Percentiles rank a stretch among this genome's conserved stretches.
phyloP scores from a whole-genome alignment of 2,113 vertebrate species.

The Tricholaema leucomelas region DNA sequence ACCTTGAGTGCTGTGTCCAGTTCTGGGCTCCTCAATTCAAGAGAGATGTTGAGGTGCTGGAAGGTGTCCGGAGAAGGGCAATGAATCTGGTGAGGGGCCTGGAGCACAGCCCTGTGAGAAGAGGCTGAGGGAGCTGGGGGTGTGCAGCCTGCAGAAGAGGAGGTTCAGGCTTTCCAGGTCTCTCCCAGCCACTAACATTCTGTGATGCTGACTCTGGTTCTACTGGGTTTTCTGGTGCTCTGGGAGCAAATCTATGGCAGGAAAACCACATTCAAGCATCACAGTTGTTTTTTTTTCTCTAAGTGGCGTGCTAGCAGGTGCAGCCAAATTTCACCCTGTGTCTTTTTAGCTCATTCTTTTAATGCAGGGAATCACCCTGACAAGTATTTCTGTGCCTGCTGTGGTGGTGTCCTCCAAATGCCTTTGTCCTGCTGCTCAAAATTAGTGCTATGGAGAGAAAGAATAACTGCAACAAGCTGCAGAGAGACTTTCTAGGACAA shows the following conservation, averaged over 20 bases:
- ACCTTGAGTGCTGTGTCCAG: too few species aligned
- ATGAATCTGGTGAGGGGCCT: too few species aligned
- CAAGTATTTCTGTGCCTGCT: constrained; percentile 30
- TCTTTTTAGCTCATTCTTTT: constrained; percentile 32
- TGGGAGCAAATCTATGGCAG: not conserved
- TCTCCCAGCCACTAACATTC: too few species aligned
- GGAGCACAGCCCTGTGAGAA: too few species aligned
- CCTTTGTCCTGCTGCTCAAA: constrained; percentile 37
- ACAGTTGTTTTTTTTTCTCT: not conserved
- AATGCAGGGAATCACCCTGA: constrained; percentile 16
- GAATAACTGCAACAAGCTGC: constrained; percentile 38
- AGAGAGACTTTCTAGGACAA: not conserved
- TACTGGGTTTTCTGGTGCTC: not conserved
- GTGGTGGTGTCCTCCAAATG: constrained; percentile 7
- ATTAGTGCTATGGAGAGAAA: constrained; percentile 32
- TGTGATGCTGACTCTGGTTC: not conserved
- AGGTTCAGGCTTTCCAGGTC: too few species aligned
- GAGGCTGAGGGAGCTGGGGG: too few species aligned
- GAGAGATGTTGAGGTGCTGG: too few species aligned
- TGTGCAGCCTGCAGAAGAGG: too few species aligned
- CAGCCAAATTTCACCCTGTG: not conserved
- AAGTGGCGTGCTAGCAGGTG: not conserved
- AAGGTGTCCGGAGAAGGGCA: too few species aligned
- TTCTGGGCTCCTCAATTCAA: too few species aligned
- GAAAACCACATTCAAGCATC: not conserved